These are phyloP conservation scores for Tenthredo scrophulariae DNA, from an alignment of 2,888 invertebrate genomes.

Conservation along the genomic window DNA sequence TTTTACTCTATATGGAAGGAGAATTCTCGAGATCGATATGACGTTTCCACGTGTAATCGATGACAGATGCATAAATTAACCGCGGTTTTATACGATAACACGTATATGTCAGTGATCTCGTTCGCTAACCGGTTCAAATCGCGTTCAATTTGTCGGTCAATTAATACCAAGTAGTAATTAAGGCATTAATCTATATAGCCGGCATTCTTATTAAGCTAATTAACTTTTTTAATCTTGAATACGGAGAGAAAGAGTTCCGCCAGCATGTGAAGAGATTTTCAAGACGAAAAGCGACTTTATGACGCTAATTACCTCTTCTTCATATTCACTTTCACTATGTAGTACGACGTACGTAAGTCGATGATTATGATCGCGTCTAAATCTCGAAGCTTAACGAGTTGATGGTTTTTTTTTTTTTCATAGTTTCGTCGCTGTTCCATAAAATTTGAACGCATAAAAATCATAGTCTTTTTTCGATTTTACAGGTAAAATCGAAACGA, in stretches of 20 bases:
- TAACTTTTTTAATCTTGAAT: constrained; percentile 2
- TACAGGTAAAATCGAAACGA: too few relatives aligned
- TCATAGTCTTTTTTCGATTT: too few relatives aligned
- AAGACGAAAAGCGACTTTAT: constrained; percentile 14
- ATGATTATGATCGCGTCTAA: not conserved
- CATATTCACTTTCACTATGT: not conserved
- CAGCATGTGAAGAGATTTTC: not conserved
- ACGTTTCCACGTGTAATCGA: not conserved
- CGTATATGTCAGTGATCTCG: not conserved
- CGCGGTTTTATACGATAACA: not conserved
- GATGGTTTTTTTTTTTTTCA: not conserved
- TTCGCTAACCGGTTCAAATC: constrained; percentile 55
- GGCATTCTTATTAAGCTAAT: constrained; percentile 48
- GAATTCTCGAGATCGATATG: not conserved
- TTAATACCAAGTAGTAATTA: constrained; percentile 60
- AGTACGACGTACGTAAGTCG: not conserved
- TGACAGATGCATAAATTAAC: constrained; percentile 11
- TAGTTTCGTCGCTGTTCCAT: too few relatives aligned
- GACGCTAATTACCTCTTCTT: constrained; percentile 28
- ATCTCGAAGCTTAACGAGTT: not conserved
- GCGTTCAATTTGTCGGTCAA: constrained; percentile 66
- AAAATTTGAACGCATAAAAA: not conserved
- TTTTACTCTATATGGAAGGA: not conserved
- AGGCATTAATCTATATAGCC: constrained; percentile 43
- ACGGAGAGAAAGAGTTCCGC: constrained; percentile 1